phyloP scores from a whole-genome alignment of 2,113 vertebrate species.

The Casuarius casuarius region DNA sequence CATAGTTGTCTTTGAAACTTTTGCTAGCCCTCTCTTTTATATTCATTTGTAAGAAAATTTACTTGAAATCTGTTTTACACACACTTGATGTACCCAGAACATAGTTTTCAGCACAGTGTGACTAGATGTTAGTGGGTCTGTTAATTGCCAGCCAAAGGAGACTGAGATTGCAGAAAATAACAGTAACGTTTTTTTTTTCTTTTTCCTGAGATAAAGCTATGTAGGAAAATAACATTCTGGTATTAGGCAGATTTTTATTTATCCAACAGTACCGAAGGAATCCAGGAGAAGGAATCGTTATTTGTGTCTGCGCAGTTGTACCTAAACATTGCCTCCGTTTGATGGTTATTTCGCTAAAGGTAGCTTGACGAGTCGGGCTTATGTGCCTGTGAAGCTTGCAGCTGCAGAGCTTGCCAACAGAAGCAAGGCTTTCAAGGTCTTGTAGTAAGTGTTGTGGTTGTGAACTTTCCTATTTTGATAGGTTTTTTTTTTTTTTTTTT shows the following conservation, averaged over 20 bases:
- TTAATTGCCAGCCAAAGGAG: not conserved
- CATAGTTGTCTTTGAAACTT: not conserved
- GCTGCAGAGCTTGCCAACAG: not conserved
- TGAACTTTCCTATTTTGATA: not conserved
- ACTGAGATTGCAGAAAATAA: not conserved
- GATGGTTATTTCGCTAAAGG: not conserved
- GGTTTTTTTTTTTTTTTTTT: not conserved
- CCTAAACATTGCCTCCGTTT: not conserved
- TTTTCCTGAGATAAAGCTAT: not conserved
- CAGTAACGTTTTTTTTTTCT: not conserved
- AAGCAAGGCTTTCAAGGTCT: not conserved
- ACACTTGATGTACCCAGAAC: not conserved
- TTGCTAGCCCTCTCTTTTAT: not conserved
- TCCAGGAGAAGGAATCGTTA: not conserved
- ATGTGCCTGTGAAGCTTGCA: not conserved
- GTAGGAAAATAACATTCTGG: not conserved
- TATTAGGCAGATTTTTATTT: not conserved
- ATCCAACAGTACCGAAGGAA: not conserved
- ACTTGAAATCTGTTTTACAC: not conserved
- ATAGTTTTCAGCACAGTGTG: not conserved
- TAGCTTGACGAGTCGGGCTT: not conserved
- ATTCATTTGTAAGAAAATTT: not conserved
- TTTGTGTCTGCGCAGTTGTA: not conserved
- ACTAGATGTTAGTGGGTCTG: not conserved
- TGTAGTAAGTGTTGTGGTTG: not conserved